Evolutionary conservation across 2,888 invertebrate genomes (phyloP).

Genomic region (Nemapogon koenigi): DNA sequence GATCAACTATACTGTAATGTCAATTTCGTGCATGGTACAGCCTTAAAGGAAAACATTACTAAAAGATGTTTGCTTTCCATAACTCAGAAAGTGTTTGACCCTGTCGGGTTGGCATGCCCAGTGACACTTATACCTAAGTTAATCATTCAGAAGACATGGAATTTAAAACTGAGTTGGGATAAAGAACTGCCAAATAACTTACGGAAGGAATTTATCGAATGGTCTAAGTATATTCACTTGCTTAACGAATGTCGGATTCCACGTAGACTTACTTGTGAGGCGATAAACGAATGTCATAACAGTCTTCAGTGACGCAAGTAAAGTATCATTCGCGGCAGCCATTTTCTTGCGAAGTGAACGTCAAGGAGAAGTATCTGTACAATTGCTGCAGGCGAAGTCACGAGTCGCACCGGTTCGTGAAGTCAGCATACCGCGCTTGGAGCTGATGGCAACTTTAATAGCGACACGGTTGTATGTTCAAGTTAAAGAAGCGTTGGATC

Average conservation of each 20-base stretch:
- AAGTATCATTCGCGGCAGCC: no score
- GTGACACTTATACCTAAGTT: constrained; percentile 14
- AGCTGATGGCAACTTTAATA: no score
- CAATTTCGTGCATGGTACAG: background rate
- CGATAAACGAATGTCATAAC: no score
- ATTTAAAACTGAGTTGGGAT: constrained; percentile 12
- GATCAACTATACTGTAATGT: constrained; percentile 11
- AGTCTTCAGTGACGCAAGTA: no score
- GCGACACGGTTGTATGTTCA: no score
- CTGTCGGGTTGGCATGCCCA: constrained; percentile 13
- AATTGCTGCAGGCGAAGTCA: no score
- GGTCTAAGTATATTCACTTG: background rate
- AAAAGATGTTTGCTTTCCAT: constrained; percentile 12
- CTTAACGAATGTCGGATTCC: constrained; percentile 1
- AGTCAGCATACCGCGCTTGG: no score
- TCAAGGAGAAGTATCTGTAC: no score
- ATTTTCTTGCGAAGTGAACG: no score
- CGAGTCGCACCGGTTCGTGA: no score
- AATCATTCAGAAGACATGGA: constrained; percentile 14
- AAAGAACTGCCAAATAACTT: constrained; percentile 2
- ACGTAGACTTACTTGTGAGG: background rate
- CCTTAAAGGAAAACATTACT: constrained; percentile 7
- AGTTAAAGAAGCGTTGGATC: no score
- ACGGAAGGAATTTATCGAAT: background rate
- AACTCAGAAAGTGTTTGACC: constrained; percentile 15